Conservation (phyloP, 2,113 vertebrate genomes). For the Hiodon tergisus region DNA sequence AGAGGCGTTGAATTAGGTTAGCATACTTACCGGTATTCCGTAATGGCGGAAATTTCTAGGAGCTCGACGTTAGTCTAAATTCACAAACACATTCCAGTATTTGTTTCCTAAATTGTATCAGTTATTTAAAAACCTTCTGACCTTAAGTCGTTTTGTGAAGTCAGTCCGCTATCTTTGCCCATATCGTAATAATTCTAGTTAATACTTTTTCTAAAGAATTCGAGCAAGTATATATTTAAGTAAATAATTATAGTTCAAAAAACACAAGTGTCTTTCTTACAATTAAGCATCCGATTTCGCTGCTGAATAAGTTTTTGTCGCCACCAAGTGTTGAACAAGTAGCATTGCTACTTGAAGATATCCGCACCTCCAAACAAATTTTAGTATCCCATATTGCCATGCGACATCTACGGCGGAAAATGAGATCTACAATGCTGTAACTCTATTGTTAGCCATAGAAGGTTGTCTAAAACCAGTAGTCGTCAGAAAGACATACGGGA, state of each 20-base stretch:
- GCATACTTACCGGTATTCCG: neutral
- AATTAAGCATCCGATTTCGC: too few relatives aligned
- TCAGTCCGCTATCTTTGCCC: too few relatives aligned
- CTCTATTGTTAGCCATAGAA: conserved; percentile 18
- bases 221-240: too few relatives aligned
- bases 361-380: neutral
- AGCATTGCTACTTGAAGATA: neutral
- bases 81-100: conserved; percentile 28
- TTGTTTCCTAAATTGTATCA: neutral
- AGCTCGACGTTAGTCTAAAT: conserved; percentile 2
- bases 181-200: too few relatives aligned
- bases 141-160: too few relatives aligned
- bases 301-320: conserved; percentile 23
- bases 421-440: neutral
- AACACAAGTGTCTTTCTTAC: too few relatives aligned
- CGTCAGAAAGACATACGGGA: neutral
- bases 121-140: too few relatives aligned
- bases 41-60: conserved; percentile 51
- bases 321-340: conserved; percentile 30
- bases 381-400: conserved; percentile 50
- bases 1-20: neutral
- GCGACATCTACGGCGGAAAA: conserved; percentile 30
- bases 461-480: conserved; percentile 1
- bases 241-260: too few relatives aligned
- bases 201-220: too few relatives aligned